Evolutionary conservation across 2,888 invertebrate species (phyloP).

Genomic region (Palloptera scutellata): DNA sequence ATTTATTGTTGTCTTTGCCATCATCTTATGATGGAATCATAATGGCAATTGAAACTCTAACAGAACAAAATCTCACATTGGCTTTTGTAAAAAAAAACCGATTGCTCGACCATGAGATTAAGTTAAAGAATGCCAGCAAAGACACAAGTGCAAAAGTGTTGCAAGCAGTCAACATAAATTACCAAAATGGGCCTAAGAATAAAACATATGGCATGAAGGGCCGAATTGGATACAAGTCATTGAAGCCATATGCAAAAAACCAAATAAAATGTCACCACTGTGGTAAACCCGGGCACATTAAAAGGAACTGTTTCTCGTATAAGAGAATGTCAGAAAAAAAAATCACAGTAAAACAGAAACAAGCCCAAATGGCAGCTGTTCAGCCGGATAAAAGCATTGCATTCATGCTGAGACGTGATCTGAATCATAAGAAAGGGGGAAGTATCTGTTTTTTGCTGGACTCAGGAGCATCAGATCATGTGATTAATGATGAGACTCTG

Average conservation of each 20-base stretch:
- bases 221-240: slow-evolving; percentile 25
- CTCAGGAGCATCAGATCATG: slow-evolving; percentile 36
- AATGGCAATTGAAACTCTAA: slow-evolving; percentile 25
- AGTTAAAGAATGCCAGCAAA: slow-evolving; percentile 16
- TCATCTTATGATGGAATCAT: slow-evolving; percentile 22
- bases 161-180: slow-evolving; percentile 14
- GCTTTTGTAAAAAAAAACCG: slow-evolving; percentile 32
- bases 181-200: slow-evolving; percentile 15
- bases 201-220: slow-evolving; percentile 16
- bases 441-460: slow-evolving; percentile 36
- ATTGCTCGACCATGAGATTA: slow-evolving; percentile 33
- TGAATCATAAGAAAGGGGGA: too few species aligned
- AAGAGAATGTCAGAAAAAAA: slow-evolving; percentile 21
- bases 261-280: slow-evolving; percentile 48
- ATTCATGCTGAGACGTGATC: slow-evolving; percentile 30
- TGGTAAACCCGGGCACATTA: slow-evolving; percentile 49
- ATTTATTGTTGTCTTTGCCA: slow-evolving; percentile 25
- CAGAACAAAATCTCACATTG: slow-evolving; percentile 28
- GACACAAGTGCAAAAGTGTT: slow-evolving; percentile 32
- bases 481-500: slow-evolving; percentile 38
- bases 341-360: slow-evolving; percentile 29
- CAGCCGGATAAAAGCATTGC: slow-evolving; percentile 29
- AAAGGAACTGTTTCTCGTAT: slow-evolving; percentile 45
- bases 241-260: slow-evolving; percentile 5
- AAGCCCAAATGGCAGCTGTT: slow-evolving; percentile 28